phyloP scores from a whole-genome alignment of 2,113 vertebrate species.

The Tretioscincus oriximinensis region DNA sequence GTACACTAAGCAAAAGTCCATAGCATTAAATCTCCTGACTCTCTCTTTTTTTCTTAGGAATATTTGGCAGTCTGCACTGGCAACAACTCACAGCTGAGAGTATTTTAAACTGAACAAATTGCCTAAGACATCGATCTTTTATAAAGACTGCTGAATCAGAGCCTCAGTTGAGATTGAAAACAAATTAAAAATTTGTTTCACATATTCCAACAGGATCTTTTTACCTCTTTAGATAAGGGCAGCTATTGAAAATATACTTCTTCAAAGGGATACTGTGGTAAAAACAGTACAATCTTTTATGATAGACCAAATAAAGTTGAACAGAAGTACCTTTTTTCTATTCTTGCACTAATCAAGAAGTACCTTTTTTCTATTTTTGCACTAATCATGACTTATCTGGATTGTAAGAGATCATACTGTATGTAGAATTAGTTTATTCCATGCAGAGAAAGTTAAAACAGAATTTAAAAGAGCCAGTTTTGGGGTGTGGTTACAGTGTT shows the following conservation, averaged over 20 bases:
- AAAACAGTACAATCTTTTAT: conserved; percentile 55
- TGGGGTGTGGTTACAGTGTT: too few relatives aligned
- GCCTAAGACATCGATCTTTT: conserved; percentile 20
- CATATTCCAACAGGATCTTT: conserved; percentile 32
- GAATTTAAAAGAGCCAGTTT: too few relatives aligned
- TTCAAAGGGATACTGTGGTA: background rate
- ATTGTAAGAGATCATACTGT: too few relatives aligned
- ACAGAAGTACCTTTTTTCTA: background rate
- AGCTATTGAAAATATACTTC: conserved; percentile 37
- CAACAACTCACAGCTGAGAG: conserved; percentile 20
- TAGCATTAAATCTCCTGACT: conserved; percentile 7
- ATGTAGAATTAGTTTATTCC: too few relatives aligned
- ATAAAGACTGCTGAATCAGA: conserved; percentile 26
- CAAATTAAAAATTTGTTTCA: conserved; percentile 46
- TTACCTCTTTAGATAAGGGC: conserved; percentile 32
- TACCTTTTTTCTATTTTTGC: background rate
- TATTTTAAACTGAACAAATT: conserved; percentile 30
- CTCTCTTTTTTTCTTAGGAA: conserved; percentile 15
- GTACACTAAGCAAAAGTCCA: conserved; percentile 13
- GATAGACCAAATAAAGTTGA: conserved; percentile 25
- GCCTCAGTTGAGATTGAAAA: conserved; percentile 29
- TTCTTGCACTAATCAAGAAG: background rate
- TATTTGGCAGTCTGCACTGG: conserved; percentile 26
- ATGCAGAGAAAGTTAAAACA: too few relatives aligned
- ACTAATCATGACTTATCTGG: too few relatives aligned